Evolutionary conservation across 2,888 invertebrate species (phyloP).

Genomic region (Lasioglossum zephyrum): DNA sequence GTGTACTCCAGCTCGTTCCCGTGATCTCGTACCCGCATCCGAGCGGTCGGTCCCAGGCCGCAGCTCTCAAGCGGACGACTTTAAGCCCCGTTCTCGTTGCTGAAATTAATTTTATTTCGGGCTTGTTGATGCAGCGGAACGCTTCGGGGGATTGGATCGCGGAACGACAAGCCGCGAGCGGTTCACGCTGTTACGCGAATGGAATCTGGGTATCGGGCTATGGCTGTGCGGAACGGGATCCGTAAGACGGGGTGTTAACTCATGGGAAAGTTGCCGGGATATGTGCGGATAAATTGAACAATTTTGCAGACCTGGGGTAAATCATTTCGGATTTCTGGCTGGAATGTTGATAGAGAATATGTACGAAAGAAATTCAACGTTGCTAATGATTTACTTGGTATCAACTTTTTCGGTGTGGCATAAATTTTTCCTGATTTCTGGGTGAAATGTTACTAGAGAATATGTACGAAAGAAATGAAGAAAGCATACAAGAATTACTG

Average conservation of each 20-base stretch:
- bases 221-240: neutral
- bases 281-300: neutral
- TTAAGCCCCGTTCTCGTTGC: neutral
- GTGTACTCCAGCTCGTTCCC: neutral
- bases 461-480: too few species aligned
- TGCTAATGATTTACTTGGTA: too few species aligned
- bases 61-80: neutral
- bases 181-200: neutral
- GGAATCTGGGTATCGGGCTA: neutral
- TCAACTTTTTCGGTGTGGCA: too few species aligned
- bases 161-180: slow-evolving; percentile 2
- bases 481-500: too few species aligned
- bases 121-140: slow-evolving; percentile 5
- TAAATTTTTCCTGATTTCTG: too few species aligned
- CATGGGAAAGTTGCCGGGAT: neutral
- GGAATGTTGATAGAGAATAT: neutral
- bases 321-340: neutral
- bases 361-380: too few species aligned
- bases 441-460: too few species aligned
- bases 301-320: neutral
- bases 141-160: neutral
- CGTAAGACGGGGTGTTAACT: neutral
- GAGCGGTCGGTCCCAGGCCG: neutral
- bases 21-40: neutral
- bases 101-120: neutral